Evolutionary conservation across 2,113 vertebrate species (phyloP).

Genomic region (Sebastes fasciatus): DNA sequence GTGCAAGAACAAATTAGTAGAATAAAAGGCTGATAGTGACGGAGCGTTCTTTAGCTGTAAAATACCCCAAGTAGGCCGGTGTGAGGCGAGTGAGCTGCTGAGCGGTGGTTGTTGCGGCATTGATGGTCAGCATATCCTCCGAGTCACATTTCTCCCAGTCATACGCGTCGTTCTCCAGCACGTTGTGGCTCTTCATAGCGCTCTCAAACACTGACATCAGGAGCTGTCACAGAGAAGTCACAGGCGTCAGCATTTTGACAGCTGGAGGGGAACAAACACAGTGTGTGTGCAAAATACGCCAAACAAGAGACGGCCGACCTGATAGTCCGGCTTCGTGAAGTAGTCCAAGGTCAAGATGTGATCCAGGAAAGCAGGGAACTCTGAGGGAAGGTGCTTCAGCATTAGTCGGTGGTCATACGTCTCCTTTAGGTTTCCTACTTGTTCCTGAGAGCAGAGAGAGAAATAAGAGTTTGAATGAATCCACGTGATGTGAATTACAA

Average conservation of each 20-base stretch:
- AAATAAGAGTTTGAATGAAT: neutral
- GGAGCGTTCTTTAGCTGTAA: neutral
- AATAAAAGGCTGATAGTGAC: neutral
- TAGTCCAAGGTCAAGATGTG: conserved; percentile 96
- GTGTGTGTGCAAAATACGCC: neutral
- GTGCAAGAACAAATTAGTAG: neutral
- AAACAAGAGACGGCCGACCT: conserved; percentile 82
- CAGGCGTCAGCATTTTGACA: conserved; percentile 38
- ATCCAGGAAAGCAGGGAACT: conserved; percentile 94
- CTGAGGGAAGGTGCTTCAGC: conserved; percentile 96
- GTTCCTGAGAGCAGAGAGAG: conserved; percentile 86
- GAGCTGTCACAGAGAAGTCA: conserved; percentile 84
- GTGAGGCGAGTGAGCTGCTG: conserved; percentile 96
- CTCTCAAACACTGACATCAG: conserved; percentile 95
- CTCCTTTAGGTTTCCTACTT: conserved; percentile 98
- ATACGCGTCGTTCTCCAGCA: conserved; percentile 94
- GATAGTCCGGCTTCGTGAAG: conserved; percentile 97
- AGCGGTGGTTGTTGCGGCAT: conserved; percentile 89
- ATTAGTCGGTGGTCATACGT: conserved; percentile 96
- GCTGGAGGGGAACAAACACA: conserved; percentile 10
- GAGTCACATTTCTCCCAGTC: conserved; percentile 97
- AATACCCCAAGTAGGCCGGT: conserved; percentile 94
- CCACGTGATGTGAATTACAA: neutral
- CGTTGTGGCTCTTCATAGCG: conserved; percentile 92
- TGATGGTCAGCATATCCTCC: conserved; percentile 91